Base-by-base conservation (phyloP, 2,888 invertebrate genomes). In the Encarsia formosa region DNA sequence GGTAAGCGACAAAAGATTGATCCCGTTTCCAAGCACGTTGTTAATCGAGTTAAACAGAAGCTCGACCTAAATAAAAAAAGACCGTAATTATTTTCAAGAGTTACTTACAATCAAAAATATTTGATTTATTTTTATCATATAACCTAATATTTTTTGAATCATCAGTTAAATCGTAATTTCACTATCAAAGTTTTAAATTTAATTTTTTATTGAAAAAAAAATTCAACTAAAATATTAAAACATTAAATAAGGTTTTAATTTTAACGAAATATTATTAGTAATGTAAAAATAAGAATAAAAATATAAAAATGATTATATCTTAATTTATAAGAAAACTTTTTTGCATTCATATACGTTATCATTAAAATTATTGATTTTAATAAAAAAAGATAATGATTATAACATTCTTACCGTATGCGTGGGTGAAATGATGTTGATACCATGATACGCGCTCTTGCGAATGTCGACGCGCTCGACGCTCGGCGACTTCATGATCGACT, bases 401-500 rank as follows among this genome's bases (percentile, higher is more conserved):
- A 3, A 4, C 4, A 31, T 45, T 43, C 61, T 46, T 61, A 70
- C 81, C 1, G 88, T 84, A 60, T 89, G 88, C 18, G 87, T 83
- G 0, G 97, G 95, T 2, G 94, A 91, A 50, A 98, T 83, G 23
- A 95, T 77, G 69, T 94, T 93, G 40, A 98, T 86, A 1, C 93
- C 99, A 70, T 98, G 91, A 66, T 88, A 87, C 20, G 94, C 94
- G 58, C 90, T 87, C 61, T 86, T 81, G 6, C 82, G 83, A 15
- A 99, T 85, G 60, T 88, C 89, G 0, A 97, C 88, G 52, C 87
- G 85, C 61, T 85, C 83, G 18, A 91, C 84, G 34, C 73, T 75
- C 0, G 98, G 97, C 59, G 91, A 89, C 66, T 91, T 88, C 63
- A 88, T 86, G 24, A 97, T 87, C 22, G 91, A 84, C 71, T 96